Percentiles rank a stretch among this genome's conserved stretches.
Conservation (phyloP, 2,113 vertebrate species). For the Lagenorhynchus albirostris region DNA sequence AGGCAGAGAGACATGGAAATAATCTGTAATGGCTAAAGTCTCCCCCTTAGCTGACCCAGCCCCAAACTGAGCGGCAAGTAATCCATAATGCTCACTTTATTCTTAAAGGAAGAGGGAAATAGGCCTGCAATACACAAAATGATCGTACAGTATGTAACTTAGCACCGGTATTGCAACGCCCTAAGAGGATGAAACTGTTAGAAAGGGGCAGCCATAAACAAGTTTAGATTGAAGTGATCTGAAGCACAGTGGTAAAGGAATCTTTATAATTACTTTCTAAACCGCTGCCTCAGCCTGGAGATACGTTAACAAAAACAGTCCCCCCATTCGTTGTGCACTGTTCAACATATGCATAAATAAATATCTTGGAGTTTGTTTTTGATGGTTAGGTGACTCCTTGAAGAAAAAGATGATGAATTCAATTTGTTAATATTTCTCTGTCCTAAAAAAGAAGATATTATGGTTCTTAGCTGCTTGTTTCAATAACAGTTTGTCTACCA, state of each 20-base stretch:
- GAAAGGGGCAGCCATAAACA: neutral
- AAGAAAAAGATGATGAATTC: slow-evolving; percentile 41
- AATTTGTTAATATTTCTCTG: slow-evolving; percentile 48
- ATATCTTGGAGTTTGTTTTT: slow-evolving; percentile 26
- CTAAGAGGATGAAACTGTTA: neutral
- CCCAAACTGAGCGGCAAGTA: neutral
- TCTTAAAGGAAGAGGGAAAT: neutral
- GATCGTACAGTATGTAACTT: neutral
- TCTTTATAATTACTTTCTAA: neutral
- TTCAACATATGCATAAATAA: neutral
- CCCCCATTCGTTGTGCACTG: neutral
- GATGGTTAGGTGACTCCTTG: neutral
- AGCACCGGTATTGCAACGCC: no score
- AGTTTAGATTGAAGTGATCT: neutral
- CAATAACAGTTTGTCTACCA: slow-evolving; percentile 48
- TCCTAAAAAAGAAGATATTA: slow-evolving; percentile 35
- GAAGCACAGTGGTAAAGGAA: neutral
- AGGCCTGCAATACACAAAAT: neutral
- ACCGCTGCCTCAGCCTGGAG: neutral
- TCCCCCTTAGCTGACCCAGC: neutral
- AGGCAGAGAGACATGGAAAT: neutral
- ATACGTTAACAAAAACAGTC: neutral
- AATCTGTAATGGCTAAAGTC: neutral
- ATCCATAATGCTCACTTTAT: neutral
- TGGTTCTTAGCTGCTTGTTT: slow-evolving; percentile 50